Evolutionary conservation across 2,888 invertebrate genomes (phyloP).

Genomic region (Dascillus cervinus): DNA sequence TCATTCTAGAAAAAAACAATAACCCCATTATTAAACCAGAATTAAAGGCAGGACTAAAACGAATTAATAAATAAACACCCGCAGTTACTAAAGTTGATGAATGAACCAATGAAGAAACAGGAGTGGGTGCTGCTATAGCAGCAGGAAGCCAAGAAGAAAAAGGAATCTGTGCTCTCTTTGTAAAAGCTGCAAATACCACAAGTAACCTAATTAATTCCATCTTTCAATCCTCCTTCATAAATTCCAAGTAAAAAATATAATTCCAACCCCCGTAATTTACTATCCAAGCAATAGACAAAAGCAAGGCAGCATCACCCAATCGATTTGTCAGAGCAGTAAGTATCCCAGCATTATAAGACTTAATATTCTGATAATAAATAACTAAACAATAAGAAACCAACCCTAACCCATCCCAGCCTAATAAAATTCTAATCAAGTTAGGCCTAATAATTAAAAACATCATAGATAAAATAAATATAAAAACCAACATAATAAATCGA

Average conservation of each 20-base stretch:
- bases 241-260: slow-evolving; percentile 36
- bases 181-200: slow-evolving; percentile 59
- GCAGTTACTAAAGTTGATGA: slow-evolving; percentile 74
- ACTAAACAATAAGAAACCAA: slow-evolving; percentile 66
- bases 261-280: slow-evolving; percentile 33
- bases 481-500: slow-evolving; percentile 58
- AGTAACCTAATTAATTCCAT: slow-evolving; percentile 28
- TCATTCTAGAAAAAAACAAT: slow-evolving; percentile 48
- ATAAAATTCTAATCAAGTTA: slow-evolving; percentile 61
- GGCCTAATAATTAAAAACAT: slow-evolving; percentile 60
- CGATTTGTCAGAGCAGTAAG: slow-evolving; percentile 67
- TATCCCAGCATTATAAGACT: slow-evolving; percentile 63
- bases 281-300: slow-evolving; percentile 42
- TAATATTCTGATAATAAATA: slow-evolving; percentile 62
- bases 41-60: slow-evolving; percentile 50
- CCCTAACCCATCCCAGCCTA: slow-evolving; percentile 68
- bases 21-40: slow-evolving; percentile 44
- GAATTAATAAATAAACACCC: slow-evolving; percentile 68
- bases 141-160: slow-evolving; percentile 70
- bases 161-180: slow-evolving; percentile 75
- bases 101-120: slow-evolving; percentile 61
- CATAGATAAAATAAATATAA: slow-evolving; percentile 61
- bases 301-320: slow-evolving; percentile 61
- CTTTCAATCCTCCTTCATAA: slow-evolving; percentile 42
- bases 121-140: slow-evolving; percentile 70